Base-by-base conservation (phyloP, 2,113 vertebrate species). In the Ameiurus melas region DNA sequence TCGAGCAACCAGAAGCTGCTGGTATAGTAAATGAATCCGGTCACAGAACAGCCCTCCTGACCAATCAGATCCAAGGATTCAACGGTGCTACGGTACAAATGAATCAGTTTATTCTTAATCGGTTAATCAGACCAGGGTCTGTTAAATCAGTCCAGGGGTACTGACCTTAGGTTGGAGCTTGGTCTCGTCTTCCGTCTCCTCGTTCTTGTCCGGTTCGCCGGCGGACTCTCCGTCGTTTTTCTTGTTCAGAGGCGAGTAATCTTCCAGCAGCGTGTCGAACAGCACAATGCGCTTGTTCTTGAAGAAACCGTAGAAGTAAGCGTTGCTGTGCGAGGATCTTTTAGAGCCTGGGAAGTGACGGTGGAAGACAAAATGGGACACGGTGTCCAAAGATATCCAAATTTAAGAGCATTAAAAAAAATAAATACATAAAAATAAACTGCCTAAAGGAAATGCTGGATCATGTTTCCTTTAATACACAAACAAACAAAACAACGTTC, bases 251-350 rank as follows among this genome's bases (percentile, higher is more conserved):
- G 97, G 96, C 2, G 98, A 99, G 93, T 97, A 98, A 89, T 98
- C 97, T 90, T 99, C 98, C 90, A 99, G 93, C 86, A 99, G 96
- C 0, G 98, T 99, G 93, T 99, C 98, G 22, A 99, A 99, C 87
- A 99, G 96, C 27, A 99, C 98, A 86, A 99, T 99, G 64, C 98
- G 93, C 92, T 99, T 99, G 91, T 99, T 99, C 95, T 99, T 99
- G 94, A 99, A 99, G 95, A 99, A 99, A 36, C 98, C 98, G 84
- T 99, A 99, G 93, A 99, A 99, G 93, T 99, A 99, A 12, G 98
- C 98, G 90, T 99, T 99, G 96, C 98, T 99, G 87, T 99, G 98
- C 36, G 98, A 99, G 1, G 98, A 99, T 88, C 98, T 97, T 92
- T 99, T 99, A 82, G 98, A 99, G 86, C 98, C 98, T 99, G 92